phyloP scores from a whole-genome alignment of 2,797 vertebrate genomes.

The Coilia nasus region DNA sequence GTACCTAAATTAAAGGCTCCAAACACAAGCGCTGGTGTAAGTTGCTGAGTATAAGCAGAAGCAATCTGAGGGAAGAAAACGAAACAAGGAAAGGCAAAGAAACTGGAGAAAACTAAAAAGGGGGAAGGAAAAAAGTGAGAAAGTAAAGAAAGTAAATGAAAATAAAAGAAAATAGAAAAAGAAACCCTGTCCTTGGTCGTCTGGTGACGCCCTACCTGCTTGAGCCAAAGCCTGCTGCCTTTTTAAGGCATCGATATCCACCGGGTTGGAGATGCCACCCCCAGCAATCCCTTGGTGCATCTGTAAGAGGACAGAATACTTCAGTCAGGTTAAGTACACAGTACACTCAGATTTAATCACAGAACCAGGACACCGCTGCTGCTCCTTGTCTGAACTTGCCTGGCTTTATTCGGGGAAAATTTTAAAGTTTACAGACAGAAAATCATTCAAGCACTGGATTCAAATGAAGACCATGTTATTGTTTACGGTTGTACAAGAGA shows the following conservation, averaged over 20 bases:
- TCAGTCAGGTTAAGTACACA: conserved; percentile 60
- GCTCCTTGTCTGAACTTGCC: not conserved
- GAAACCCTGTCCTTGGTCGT: not conserved
- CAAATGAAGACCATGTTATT: not conserved
- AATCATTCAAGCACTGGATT: not conserved
- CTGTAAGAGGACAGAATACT: conserved; percentile 67
- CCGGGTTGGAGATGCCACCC: conserved; percentile 77
- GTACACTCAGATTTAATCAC: conserved; percentile 41
- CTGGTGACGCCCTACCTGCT: conserved; percentile 82
- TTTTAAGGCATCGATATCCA: conserved; percentile 95
- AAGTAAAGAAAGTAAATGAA: conserved; percentile 52
- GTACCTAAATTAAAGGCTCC: conserved; percentile 62
- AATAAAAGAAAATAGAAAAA: conserved; percentile 62
- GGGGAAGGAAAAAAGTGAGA: conserved; percentile 62
- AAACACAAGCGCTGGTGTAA: conserved; percentile 80
- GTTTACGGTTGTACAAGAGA: not conserved
- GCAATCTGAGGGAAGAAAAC: conserved; percentile 77
- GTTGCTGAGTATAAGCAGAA: conserved; percentile 84
- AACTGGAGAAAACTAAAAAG: conserved; percentile 60
- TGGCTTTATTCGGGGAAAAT: not conserved
- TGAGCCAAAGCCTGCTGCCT: conserved; percentile 89
- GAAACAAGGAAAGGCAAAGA: conserved; percentile 54
- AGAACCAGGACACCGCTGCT: not conserved
- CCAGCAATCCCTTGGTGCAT: conserved; percentile 80
- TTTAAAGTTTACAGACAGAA: not conserved